Conservation (phyloP, 2,113 vertebrate species). For the Tyto alba region DNA sequence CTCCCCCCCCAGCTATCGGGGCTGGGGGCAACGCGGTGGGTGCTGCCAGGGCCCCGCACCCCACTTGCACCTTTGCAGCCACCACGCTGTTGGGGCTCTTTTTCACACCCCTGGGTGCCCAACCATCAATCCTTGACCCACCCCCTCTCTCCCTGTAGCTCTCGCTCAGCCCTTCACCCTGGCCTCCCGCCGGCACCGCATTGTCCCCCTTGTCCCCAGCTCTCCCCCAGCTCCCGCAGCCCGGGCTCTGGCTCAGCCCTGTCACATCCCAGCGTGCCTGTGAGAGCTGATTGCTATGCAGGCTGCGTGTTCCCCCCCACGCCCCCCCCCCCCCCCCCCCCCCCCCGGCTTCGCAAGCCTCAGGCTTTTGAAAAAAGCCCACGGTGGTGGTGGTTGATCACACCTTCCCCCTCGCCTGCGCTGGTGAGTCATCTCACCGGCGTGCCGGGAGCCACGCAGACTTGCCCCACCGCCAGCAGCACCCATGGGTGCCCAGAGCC, state of each 20-base stretch:
- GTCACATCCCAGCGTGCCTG: rapidly evolving
- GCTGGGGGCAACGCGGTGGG: rapidly evolving
- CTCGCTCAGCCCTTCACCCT: neutral
- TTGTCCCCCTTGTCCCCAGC: no score
- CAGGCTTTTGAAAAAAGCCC: neutral
- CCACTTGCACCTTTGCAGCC: neutral
- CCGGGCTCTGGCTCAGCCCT: neutral
- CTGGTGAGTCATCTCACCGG: neutral
- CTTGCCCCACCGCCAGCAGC: neutral
- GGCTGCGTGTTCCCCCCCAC: no score
- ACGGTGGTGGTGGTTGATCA: neutral
- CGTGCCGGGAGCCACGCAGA: neutral
- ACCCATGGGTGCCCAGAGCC: neutral
- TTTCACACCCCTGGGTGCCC: neutral
- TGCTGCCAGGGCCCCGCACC: rapidly evolving
- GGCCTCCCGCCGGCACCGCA: rapidly evolving
- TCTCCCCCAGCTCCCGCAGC: neutral
- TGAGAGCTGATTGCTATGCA: neutral
- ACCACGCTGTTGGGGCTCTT: rapidly evolving
- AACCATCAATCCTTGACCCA: rapidly evolving
- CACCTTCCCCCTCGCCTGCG: neutral
- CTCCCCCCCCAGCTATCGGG: rapidly evolving
- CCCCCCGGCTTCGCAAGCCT: neutral
- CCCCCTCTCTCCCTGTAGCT: neutral
- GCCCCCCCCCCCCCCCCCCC: no score